These are phyloP conservation scores for Sicus ferrugineus DNA, from an alignment of 2,888 invertebrate genomes.

Conservation along the genomic window DNA sequence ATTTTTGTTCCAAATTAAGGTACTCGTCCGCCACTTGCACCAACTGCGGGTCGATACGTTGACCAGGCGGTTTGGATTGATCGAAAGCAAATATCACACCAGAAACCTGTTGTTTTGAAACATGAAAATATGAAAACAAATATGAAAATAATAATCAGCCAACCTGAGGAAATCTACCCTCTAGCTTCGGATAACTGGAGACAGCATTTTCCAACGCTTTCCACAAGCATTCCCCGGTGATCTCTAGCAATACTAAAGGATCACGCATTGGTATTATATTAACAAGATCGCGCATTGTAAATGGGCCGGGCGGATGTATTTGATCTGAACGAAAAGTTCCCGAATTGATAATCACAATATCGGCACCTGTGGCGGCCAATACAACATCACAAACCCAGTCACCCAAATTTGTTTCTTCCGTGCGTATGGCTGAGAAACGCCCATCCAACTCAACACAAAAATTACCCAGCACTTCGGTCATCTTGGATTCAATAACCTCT, in stretches of 20 bases:
- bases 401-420: slow-evolving; percentile 88
- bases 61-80: slow-evolving; percentile 73
- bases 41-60: slow-evolving; percentile 74
- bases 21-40: slow-evolving; percentile 88
- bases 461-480: slow-evolving; percentile 83
- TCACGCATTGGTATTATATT: slow-evolving; percentile 88
- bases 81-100: slow-evolving; percentile 81
- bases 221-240: slow-evolving; percentile 74
- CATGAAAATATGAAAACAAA: background rate
- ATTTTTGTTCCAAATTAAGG: slow-evolving; percentile 74
- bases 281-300: slow-evolving; percentile 83
- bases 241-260: slow-evolving; percentile 79
- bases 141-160: background rate
- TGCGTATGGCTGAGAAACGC: slow-evolving; percentile 80
- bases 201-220: slow-evolving; percentile 85
- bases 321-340: slow-evolving; percentile 67
- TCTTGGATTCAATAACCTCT: slow-evolving; percentile 83
- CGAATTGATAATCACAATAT: slow-evolving; percentile 85
- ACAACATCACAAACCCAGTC: slow-evolving; percentile 86
- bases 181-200: slow-evolving; percentile 83
- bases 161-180: slow-evolving; percentile 87
- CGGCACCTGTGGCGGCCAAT: slow-evolving; percentile 84
- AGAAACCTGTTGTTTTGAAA: slow-evolving; percentile 54
- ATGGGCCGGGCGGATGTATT: slow-evolving; percentile 81
- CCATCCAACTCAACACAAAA: slow-evolving; percentile 90